Evolutionary conservation across 2,113 vertebrate species (phyloP).

Genomic region (Zapus hudsonius): DNA sequence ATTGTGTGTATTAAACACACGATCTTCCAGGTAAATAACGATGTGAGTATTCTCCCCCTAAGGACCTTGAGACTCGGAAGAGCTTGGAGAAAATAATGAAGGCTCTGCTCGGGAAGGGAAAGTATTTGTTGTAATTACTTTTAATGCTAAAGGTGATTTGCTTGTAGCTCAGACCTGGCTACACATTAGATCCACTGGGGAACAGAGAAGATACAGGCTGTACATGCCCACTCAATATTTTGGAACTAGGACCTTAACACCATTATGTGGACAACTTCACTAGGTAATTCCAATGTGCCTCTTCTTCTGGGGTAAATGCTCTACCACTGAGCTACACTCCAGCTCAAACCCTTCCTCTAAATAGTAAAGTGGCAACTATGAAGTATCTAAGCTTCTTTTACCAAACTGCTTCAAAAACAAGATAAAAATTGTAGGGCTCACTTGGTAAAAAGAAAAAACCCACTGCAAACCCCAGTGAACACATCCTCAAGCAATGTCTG

Average conservation of each 20-base stretch:
- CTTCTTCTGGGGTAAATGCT: no score
- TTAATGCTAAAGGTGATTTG: background rate
- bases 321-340: no score
- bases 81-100: background rate
- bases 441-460: background rate
- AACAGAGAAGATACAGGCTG: background rate
- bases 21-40: background rate
- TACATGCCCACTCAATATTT: background rate
- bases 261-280: background rate
- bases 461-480: background rate
- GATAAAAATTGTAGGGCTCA: background rate
- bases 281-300: background rate
- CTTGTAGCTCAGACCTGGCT: background rate
- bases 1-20: background rate
- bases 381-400: background rate
- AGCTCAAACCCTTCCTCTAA: background rate
- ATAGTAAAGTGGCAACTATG: background rate
- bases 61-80: background rate
- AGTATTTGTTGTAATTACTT: background rate
- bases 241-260: background rate
- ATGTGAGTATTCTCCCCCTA: background rate
- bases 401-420: constrained; percentile 1
- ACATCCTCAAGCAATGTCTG: background rate
- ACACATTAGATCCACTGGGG: background rate
- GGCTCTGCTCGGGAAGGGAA: background rate